phyloP scores from a whole-genome alignment of 1,140 invertebrate species.

The Solenopsis fugax region DNA sequence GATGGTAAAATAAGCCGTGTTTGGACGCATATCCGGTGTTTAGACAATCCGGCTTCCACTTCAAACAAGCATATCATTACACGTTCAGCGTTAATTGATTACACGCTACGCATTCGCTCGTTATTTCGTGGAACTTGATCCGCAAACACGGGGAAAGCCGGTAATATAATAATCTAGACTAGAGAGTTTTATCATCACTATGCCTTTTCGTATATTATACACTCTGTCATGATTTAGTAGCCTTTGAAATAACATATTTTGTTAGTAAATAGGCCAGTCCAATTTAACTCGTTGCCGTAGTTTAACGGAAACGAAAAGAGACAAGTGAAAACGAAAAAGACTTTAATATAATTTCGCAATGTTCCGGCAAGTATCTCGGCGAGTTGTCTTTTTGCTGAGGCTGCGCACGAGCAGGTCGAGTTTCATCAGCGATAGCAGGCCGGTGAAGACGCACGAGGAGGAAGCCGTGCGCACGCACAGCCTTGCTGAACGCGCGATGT shows the following conservation, averaged over 20 bases:
- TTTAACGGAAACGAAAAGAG: constrained; percentile 2
- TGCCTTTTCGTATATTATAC: not conserved
- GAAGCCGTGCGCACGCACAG: not conserved
- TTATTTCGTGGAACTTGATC: constrained; percentile 26
- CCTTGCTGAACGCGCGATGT: constrained; percentile 43
- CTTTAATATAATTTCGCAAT: constrained; percentile 14
- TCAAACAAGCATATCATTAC: constrained; percentile 42
- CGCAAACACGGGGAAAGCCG: not conserved
- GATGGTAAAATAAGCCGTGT: constrained; percentile 40
- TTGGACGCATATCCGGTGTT: constrained; percentile 50
- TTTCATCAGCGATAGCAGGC: constrained; percentile 35
- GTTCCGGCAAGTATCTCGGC: not conserved
- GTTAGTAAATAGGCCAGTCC: not conserved
- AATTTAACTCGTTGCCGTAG: not conserved
- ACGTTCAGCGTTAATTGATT: not conserved
- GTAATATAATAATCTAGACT: constrained; percentile 4
- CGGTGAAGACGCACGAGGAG: not conserved
- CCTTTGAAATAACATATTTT: not conserved
- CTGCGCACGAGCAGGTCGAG: not conserved
- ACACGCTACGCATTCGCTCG: not conserved
- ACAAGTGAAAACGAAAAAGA: not conserved
- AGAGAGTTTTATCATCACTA: not conserved
- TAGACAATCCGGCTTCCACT: constrained; percentile 21
- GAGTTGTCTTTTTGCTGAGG: not conserved
- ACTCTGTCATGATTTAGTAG: not conserved